These are phyloP conservation scores for Spea bombifrons DNA, from an alignment of 2,113 vertebrate genomes.

Conservation along the genomic window DNA sequence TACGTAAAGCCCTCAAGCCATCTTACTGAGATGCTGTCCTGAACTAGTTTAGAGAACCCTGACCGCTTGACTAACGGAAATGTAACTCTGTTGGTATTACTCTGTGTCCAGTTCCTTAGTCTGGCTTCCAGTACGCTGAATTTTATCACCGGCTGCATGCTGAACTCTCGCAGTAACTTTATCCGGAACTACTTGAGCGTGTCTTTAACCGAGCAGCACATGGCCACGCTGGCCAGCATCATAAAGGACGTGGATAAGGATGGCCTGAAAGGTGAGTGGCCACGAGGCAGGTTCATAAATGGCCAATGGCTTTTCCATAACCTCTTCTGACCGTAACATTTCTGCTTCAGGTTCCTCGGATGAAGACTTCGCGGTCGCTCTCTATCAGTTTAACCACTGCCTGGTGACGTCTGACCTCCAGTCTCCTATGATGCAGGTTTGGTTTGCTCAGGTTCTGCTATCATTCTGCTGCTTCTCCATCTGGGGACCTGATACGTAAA, in stretches of 20 bases:
- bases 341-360: slow-evolving; percentile 78
- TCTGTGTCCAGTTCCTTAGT: slow-evolving; percentile 79
- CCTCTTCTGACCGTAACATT: neutral
- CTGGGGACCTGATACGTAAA: no score
- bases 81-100: no score
- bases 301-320: neutral
- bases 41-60: no score
- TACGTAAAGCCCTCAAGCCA: slow-evolving; percentile 56
- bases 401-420: slow-evolving; percentile 95
- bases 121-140: slow-evolving; percentile 94
- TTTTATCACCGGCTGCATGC: slow-evolving; percentile 95
- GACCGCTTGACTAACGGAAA: no score
- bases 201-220: slow-evolving; percentile 92
- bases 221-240: slow-evolving; percentile 93
- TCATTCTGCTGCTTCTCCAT: no score
- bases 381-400: slow-evolving; percentile 97
- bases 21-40: no score
- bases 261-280: slow-evolving; percentile 80
- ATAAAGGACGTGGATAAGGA: slow-evolving; percentile 99
- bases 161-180: slow-evolving; percentile 96
- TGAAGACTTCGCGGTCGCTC: slow-evolving; percentile 91
- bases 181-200: slow-evolving; percentile 97
- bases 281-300: neutral
- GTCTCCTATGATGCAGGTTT: slow-evolving; percentile 88
- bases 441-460: neutral